Base-by-base conservation (phyloP, 2,797 vertebrate species). In the Malurus splendens region DNA sequence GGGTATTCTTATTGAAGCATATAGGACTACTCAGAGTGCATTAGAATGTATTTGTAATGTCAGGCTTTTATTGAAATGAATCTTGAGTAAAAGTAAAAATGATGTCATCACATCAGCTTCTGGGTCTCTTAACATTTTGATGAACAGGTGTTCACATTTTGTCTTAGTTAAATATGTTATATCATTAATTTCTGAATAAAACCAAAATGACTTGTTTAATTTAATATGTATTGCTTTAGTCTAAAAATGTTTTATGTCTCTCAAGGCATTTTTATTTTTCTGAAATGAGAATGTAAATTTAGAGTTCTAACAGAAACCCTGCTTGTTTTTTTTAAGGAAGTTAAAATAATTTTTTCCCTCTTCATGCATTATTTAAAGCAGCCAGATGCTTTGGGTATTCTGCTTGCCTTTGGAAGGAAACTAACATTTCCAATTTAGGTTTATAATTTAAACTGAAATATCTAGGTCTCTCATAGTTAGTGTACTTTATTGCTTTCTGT, bases 401-500 rank as follows among this genome's bases (percentile, higher is more conserved):
- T 90, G 59, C 39, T 81, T 91, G 89, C 81, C 67, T 96, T 95
- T 94, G 90, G 85, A 94, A 95, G 80, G 66, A 47, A 93, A 82
- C 39, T 92, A 92, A 70, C 41, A 44, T 96, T 93, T 94, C 82
- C 86, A 92, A 52, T 90, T 94, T 92, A 86, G 62, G 67, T 45
- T 77, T 95, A 71, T 89, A 93, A 97, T 96, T 96, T 94, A 94
- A 94, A 95, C 64, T 93, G 93, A 97, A 96, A 86, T 96, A 95
- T 96, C 81, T 96, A 93, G 93, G 89, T 94, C 94, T 96, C 76
- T 67, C 59, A 66, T 72, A 92, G 84, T 93, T 95, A 88, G 51
- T 54, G 76, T 91, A 48, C 32, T 91, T 82, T 76, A 91, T 80
- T 95, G 42, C 81, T 93, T 92, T 92, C 89, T 93, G 33, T 94